Base-by-base conservation (phyloP, 1,140 invertebrate species). In the Habropoda laboriosa region DNA sequence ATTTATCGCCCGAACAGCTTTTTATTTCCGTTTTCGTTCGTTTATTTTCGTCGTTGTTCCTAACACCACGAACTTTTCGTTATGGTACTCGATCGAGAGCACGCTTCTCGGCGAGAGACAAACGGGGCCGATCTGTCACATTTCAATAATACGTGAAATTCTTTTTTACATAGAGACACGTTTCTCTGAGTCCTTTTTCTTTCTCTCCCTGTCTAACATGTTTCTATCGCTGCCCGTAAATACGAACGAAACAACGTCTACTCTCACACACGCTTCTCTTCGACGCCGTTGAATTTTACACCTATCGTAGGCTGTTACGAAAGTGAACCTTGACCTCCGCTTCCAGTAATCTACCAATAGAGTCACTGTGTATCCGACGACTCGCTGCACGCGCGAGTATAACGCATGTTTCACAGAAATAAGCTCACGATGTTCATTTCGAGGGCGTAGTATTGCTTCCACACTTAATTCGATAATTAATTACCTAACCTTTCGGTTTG, bases 321-420 rank as follows among this genome's bases (percentile, higher is more conserved):
- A 30, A 45, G 18, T 38, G 49, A 79, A 63, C 81, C 81, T 79
- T 84, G 76, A 84, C 70, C 75, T 80, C 60, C 68, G 51, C 45
- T 49, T 60, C 57, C 66, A 57, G 71, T 82, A 53, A 68, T 73
- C 67, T 18, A 58, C 18, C 49, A 68, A 67, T 81, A 71, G 32
- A 13, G 13, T 13, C 49, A 30, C n/a, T 40, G 73, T 79, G 58
- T 61, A 24, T 18, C 3, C 16, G 40, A 75, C 45, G 32, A 32
- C 40, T 68, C 27, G 42, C 16, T 55, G 58, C 73, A 67, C 66
- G 24, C 30, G 24, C 38, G n/a, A 27, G 0, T 7, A 30, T 0
- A n/a, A 27, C 51, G 40, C 57, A 49, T 55, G 61, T 7, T 12
- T 40, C 49, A 21, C 63, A 13, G 51, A 58, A 30, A 16, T 49